These are phyloP conservation scores for Drosophila heteroneura DNA, from an alignment of 2,888 invertebrate genomes.

Conservation along the genomic window DNA sequence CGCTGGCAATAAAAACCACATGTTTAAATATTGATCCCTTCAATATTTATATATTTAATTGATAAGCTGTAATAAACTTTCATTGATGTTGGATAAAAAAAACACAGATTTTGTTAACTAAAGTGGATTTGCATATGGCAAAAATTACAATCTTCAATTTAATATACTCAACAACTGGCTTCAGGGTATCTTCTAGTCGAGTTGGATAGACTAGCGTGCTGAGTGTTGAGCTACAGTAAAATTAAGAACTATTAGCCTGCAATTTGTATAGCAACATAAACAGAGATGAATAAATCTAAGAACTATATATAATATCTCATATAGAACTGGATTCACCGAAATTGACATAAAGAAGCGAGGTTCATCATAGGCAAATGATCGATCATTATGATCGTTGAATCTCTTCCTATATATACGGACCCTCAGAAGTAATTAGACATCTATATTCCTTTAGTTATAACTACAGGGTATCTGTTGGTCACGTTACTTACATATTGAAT, in stretches of 20 bases:
- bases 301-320: not conserved
- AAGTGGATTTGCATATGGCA: too few species aligned
- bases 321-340: not conserved
- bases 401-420: not conserved
- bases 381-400: not conserved
- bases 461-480: not conserved
- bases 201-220: not conserved
- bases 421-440: too few species aligned
- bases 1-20: too few species aligned
- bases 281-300: not conserved
- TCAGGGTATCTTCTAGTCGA: not conserved
- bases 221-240: not conserved
- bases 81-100: too few species aligned
- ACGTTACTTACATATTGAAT: not conserved
- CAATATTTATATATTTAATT: too few species aligned
- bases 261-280: not conserved
- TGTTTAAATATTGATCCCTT: too few species aligned
- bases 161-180: not conserved
- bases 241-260: not conserved
- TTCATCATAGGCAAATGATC: not conserved
- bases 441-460: not conserved
- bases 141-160: too few species aligned
- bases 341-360: rapidly evolving
- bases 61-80: too few species aligned
- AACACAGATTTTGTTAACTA: too few species aligned